These are phyloP conservation scores for Leuciscus idus DNA, from an alignment of 2,113 vertebrate species.

Conservation along the genomic window DNA sequence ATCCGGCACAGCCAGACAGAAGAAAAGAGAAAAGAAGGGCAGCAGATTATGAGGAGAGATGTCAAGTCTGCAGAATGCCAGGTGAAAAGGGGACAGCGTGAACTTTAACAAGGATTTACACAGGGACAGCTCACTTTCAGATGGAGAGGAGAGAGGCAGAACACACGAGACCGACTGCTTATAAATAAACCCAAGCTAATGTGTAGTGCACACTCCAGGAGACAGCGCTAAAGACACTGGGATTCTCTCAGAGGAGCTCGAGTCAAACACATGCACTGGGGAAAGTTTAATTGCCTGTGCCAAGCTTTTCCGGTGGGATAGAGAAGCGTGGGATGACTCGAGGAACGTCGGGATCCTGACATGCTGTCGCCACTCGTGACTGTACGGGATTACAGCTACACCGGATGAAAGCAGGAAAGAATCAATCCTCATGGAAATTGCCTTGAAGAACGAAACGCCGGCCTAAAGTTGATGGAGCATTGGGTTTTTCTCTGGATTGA, in stretches of 20 bases:
- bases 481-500: not conserved
- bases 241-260: slow-evolving; percentile 26
- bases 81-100: not conserved
- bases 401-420: not conserved
- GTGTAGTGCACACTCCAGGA: not conserved
- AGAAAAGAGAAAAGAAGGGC: not conserved
- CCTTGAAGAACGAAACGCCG: not conserved
- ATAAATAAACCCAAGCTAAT: slow-evolving; percentile 18
- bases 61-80: slow-evolving; percentile 6
- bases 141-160: not conserved
- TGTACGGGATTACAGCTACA: not conserved
- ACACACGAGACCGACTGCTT: not conserved
- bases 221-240: not conserved
- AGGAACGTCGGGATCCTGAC: slow-evolving; percentile 22
- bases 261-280: slow-evolving; percentile 19
- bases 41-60: not conserved
- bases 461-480: not conserved
- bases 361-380: slow-evolving; percentile 7
- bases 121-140: slow-evolving; percentile 34
- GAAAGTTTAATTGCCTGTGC: slow-evolving; percentile 49
- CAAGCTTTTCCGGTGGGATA: slow-evolving; percentile 34
- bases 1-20: slow-evolving; percentile 17
- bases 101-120: slow-evolving; percentile 42
- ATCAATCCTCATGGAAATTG: not conserved
- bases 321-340: slow-evolving; percentile 2